These are phyloP conservation scores for Penaeus vannamei DNA, from an alignment of 1,140 invertebrate genomes.

Conservation along the genomic window DNA sequence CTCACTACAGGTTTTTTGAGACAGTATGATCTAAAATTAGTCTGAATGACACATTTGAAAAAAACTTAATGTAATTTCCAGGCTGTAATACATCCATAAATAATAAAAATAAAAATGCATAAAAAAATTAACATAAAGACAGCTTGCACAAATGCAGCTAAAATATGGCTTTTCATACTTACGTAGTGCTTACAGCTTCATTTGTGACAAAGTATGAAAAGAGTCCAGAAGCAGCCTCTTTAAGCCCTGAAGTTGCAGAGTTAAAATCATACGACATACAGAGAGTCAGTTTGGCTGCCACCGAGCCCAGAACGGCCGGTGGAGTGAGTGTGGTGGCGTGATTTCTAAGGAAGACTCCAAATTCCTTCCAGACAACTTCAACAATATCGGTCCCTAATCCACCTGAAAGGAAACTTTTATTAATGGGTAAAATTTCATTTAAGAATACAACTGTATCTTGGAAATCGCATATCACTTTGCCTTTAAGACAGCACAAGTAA, in stretches of 20 bases:
- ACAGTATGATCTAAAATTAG: no score
- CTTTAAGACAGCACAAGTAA: no score
- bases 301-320: slow-evolving; percentile 36
- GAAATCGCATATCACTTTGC: no score
- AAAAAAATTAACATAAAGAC: no score
- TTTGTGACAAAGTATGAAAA: slow-evolving; percentile 56
- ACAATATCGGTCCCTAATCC: slow-evolving; percentile 12
- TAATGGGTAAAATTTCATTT: no score
- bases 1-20: no score
- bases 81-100: no score
- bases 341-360: slow-evolving; percentile 44
- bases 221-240: slow-evolving; percentile 42
- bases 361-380: slow-evolving; percentile 45
- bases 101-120: no score
- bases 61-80: no score
- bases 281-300: slow-evolving; percentile 60
- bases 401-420: slow-evolving; percentile 10
- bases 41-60: no score
- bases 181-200: slow-evolving; percentile 62
- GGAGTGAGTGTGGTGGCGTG: slow-evolving; percentile 51
- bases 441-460: no score
- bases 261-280: slow-evolving; percentile 5
- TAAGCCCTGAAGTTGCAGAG: not conserved
- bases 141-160: no score
- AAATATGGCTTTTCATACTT: slow-evolving; percentile 1